Evolutionary conservation across 2,797 vertebrate genomes (phyloP).

Genomic region (Stomatorhinus walkeri): DNA sequence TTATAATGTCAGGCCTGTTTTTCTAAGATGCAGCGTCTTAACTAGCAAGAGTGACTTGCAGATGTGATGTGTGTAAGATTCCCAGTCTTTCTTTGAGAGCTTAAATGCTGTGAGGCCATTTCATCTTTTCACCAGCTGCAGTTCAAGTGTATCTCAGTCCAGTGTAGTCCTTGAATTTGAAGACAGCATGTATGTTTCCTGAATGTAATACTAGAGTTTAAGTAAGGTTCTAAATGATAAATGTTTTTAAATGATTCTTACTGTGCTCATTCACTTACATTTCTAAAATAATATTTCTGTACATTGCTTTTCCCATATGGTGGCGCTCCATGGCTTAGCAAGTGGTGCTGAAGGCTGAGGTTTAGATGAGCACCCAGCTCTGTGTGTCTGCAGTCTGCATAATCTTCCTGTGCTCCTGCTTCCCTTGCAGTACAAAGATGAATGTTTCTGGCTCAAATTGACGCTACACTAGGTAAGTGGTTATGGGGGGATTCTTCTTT

Average conservation of each 20-base stretch:
- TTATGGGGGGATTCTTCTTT: neutral
- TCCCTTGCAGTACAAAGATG: neutral
- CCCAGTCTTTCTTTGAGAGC: neutral
- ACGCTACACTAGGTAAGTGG: neutral
- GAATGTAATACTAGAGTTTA: neutral
- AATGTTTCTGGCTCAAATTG: neutral
- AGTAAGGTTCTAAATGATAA: neutral
- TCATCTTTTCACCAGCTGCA: neutral
- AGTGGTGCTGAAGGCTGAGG: neutral
- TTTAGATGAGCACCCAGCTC: neutral
- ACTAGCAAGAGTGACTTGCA: neutral
- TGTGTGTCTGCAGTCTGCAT: neutral
- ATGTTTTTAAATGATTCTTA: neutral
- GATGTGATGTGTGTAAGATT: neutral
- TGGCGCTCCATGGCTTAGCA: neutral
- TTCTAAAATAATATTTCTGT: neutral
- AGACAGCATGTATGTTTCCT: neutral
- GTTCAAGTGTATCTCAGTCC: neutral
- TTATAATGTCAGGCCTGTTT: neutral
- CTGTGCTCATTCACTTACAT: neutral
- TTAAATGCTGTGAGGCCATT: neutral
- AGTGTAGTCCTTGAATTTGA: neutral
- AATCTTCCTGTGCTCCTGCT: neutral
- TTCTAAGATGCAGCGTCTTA: neutral
- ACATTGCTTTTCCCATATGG: neutral